These are phyloP conservation scores for Tanypteryx hageni DNA, from an alignment of 2,888 invertebrate species.

Conservation along the genomic window DNA sequence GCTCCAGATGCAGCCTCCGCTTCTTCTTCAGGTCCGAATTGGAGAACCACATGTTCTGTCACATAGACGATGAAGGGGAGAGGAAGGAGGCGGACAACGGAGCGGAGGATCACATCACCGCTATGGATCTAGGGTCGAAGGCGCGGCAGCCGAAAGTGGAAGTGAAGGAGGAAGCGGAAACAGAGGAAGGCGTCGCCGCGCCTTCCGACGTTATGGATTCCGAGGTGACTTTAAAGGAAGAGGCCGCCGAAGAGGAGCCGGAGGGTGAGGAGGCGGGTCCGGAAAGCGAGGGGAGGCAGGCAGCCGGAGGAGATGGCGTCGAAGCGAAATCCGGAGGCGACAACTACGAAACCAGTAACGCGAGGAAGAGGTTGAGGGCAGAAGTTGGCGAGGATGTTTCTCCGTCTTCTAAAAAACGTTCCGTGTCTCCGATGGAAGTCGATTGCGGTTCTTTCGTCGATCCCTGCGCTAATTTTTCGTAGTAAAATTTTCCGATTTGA, in stretches of 20 bases:
- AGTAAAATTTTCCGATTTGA: background rate
- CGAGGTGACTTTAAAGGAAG: slow-evolving; percentile 7
- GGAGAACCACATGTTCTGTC: slow-evolving; percentile 84
- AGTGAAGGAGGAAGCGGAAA: slow-evolving; percentile 67
- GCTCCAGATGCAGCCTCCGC: slow-evolving; percentile 87
- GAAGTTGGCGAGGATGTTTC: background rate
- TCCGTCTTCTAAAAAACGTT: slow-evolving; percentile 8
- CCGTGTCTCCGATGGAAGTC: slow-evolving; percentile 33
- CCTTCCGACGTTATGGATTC: slow-evolving; percentile 66
- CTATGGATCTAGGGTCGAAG: slow-evolving; percentile 64
- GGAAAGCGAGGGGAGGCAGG: background rate
- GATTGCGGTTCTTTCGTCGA: slow-evolving; percentile 34
- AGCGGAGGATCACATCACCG: slow-evolving; percentile 67
- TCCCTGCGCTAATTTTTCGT: slow-evolving; percentile 22
- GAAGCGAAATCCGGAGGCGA: background rate
- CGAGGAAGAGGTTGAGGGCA: slow-evolving; percentile 7
- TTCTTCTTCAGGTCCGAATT: slow-evolving; percentile 95
- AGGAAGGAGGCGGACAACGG: slow-evolving; percentile 72
- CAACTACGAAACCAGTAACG: background rate
- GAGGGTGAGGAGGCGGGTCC: background rate
- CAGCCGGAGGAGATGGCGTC: too few relatives aligned
- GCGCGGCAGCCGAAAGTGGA: slow-evolving; percentile 63
- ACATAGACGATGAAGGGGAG: slow-evolving; percentile 71
- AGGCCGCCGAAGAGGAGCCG: background rate
- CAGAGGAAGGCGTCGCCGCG: slow-evolving; percentile 68